phyloP scores from a whole-genome alignment of 2,113 vertebrate genomes.

The Enhydra lutris region DNA sequence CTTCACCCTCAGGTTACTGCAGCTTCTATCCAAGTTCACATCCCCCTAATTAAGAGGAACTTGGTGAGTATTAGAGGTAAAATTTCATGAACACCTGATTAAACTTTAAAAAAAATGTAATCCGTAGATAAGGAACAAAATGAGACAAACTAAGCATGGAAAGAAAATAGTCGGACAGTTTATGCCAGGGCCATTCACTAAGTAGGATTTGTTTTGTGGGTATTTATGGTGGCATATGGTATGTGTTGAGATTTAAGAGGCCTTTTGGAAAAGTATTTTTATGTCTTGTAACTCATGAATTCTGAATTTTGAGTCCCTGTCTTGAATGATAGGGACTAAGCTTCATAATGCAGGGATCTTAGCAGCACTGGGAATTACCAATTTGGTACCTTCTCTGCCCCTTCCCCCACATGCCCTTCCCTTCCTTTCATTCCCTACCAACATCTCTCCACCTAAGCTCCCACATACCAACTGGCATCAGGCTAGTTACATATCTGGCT shows the following conservation, averaged over 20 bases:
- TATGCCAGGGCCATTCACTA: neutral
- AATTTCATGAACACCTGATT: neutral
- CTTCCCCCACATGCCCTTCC: accelerated
- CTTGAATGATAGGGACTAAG: neutral
- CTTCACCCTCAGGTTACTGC: neutral
- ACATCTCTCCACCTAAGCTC: neutral
- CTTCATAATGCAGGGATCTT: neutral
- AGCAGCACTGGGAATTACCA: neutral
- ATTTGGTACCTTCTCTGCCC: neutral
- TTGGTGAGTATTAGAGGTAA: neutral
- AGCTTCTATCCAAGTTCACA: neutral
- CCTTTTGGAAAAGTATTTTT: neutral
- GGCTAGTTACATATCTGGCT: neutral
- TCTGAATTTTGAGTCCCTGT: neutral
- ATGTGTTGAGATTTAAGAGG: neutral
- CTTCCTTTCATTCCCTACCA: neutral
- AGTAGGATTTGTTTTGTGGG: neutral
- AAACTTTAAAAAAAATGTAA: neutral
- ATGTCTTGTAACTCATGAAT: neutral
- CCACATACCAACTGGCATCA: neutral
- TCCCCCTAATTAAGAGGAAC: neutral
- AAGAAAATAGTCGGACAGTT: neutral
- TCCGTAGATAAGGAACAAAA: neutral
- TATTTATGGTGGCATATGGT: neutral
- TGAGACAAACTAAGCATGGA: neutral